These are phyloP conservation scores for Drosophila cognata DNA, from an alignment of 2,888 invertebrate genomes.

Conservation along the genomic window DNA sequence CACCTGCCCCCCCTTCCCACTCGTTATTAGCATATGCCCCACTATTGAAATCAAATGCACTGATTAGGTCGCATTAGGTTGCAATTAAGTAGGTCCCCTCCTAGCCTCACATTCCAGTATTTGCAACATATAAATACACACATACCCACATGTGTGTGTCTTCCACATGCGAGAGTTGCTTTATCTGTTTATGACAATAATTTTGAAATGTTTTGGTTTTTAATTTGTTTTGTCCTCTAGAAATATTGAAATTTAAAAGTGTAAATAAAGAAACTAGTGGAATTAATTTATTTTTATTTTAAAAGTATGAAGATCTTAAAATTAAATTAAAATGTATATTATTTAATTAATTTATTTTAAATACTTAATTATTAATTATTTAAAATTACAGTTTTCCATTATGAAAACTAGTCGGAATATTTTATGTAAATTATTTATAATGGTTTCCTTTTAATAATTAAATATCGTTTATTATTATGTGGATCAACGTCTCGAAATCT, in stretches of 20 bases:
- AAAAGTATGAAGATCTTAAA: neutral
- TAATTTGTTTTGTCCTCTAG: neutral
- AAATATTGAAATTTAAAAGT: neutral
- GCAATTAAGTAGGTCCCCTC: constrained; percentile 47
- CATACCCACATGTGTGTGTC: neutral
- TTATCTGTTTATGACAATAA: neutral
- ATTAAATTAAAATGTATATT: neutral
- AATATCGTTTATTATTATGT: too few relatives aligned
- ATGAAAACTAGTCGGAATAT: neutral
- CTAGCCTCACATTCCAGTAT: neutral
- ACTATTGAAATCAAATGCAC: constrained; percentile 65
- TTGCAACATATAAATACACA: neutral
- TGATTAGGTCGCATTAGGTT: constrained; percentile 59
- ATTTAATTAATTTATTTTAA: neutral
- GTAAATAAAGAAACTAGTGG: neutral
- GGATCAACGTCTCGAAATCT: too few relatives aligned
- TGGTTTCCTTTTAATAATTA: too few relatives aligned
- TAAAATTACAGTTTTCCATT: neutral
- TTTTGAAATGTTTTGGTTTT: neutral
- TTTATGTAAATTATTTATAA: neutral
- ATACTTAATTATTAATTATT: neutral
- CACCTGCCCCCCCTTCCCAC: too few relatives aligned
- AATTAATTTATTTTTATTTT: neutral
- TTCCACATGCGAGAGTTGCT: constrained; percentile 29
- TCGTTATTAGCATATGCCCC: constrained; percentile 39